Percentiles rank a stretch among this genome's conserved stretches.
Evolutionary conservation across 2,797 vertebrate genomes (phyloP).

Genomic region (Sciaenops ocellatus): DNA sequence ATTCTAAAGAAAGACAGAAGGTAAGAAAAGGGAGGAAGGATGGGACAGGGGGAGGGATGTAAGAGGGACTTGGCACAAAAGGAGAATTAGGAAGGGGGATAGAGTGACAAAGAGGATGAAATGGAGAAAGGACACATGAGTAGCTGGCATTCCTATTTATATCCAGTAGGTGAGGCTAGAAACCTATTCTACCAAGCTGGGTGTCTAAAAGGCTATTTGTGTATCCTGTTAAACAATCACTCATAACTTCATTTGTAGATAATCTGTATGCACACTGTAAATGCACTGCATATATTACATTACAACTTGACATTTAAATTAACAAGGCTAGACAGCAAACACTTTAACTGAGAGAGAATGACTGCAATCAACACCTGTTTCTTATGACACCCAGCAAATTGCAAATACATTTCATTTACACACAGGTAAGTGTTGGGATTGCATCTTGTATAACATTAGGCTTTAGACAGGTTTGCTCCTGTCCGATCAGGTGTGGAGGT

Average conservation of each 20-base stretch:
- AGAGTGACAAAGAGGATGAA: constrained; percentile 35
- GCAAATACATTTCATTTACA: constrained; percentile 32
- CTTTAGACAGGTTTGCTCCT: not conserved
- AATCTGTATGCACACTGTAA: constrained; percentile 28
- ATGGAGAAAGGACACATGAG: constrained; percentile 34
- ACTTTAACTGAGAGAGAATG: constrained; percentile 15
- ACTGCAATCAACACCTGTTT: constrained; percentile 45
- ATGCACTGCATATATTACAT: constrained; percentile 47
- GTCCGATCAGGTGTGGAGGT: constrained; percentile 31
- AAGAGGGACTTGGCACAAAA: constrained; percentile 24
- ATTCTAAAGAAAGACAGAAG: constrained; percentile 87
- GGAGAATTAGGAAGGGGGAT: constrained; percentile 9
- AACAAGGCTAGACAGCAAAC: constrained; percentile 19
- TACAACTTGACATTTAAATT: constrained; percentile 44
- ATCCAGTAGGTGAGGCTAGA: constrained; percentile 73
- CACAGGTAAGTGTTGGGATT: constrained; percentile 22
- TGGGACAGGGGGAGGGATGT: constrained; percentile 28
- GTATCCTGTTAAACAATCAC: constrained; percentile 25
- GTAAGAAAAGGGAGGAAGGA: constrained; percentile 52
- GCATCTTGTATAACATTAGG: constrained; percentile 10
- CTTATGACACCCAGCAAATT: constrained; percentile 49
- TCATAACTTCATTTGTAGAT: constrained; percentile 18
- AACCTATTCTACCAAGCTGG: constrained; percentile 6
- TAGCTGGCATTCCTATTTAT: constrained; percentile 33
- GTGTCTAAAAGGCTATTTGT: constrained; percentile 1